Evolutionary conservation across 1,140 invertebrate genomes (phyloP).

Genomic region (Fopius arisanus): DNA sequence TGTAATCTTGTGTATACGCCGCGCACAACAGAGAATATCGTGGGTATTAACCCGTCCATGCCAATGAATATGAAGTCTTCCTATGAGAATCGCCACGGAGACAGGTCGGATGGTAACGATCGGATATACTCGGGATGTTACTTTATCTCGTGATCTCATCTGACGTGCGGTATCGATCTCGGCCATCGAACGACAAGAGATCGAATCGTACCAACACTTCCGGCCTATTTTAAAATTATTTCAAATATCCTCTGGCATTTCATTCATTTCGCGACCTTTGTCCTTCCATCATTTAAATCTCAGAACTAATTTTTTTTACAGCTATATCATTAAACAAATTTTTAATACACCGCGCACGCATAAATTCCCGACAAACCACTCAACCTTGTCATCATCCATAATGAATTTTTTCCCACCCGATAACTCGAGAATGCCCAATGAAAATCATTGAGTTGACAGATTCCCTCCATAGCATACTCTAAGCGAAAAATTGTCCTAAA

Average conservation of each 20-base stretch:
- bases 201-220: background rate
- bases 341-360: too few species aligned
- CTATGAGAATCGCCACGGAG: background rate
- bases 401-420: too few species aligned
- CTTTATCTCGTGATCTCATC: conserved; percentile 2
- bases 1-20: conserved; percentile 37
- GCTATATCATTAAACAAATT: too few species aligned
- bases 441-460: too few species aligned
- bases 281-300: too few species aligned
- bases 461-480: background rate
- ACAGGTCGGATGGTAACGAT: background rate
- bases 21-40: background rate
- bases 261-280: too few species aligned
- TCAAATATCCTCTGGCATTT: too few species aligned
- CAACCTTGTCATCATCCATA: too few species aligned
- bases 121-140: background rate
- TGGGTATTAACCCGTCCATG: background rate
- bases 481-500: background rate
- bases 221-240: too few species aligned
- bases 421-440: too few species aligned
- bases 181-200: background rate
- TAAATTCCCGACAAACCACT: too few species aligned
- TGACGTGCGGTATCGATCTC: conserved; percentile 1
- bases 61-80: background rate
- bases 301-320: too few species aligned